phyloP scores from a whole-genome alignment of 2,113 vertebrate genomes.

The Gallinago paraguaiae region DNA sequence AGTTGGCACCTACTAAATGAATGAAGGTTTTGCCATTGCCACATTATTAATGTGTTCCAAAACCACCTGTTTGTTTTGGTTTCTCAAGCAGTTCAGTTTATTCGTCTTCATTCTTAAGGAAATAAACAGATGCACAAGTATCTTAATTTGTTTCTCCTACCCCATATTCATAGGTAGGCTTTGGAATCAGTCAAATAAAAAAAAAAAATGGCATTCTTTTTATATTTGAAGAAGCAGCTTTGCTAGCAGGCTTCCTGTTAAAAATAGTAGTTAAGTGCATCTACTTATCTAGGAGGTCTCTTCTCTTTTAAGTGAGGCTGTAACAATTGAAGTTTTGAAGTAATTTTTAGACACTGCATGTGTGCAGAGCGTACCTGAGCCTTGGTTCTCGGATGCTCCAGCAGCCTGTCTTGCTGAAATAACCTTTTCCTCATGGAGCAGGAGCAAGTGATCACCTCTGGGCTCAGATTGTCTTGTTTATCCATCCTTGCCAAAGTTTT shows the following conservation, averaged over 20 bases:
- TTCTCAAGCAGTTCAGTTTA: not conserved
- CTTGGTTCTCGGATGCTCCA: fast-evolving
- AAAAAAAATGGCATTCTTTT: not conserved
- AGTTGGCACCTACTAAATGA: not conserved
- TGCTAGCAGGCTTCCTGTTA: not conserved
- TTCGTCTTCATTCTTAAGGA: not conserved
- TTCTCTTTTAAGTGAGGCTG: not conserved
- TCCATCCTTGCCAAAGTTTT: not conserved
- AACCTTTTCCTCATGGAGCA: fast-evolving
- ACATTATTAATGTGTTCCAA: not conserved
- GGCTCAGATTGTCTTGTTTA: not conserved
- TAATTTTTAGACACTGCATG: not conserved
- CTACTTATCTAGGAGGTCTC: not conserved
- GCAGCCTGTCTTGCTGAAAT: not conserved
- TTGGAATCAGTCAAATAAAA: not conserved
- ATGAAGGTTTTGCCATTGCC: not conserved
- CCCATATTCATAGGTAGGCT: not conserved
- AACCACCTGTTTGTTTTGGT: not conserved
- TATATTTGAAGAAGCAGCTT: not conserved
- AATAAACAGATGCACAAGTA: not conserved
- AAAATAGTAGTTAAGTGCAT: not conserved
- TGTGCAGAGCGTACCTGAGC: not conserved
- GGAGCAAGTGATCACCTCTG: not conserved
- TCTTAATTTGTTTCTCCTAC: not conserved
- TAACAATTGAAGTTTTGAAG: not conserved